These are phyloP conservation scores for Falco columbarius DNA, from an alignment of 2,797 vertebrate genomes.

Conservation along the genomic window DNA sequence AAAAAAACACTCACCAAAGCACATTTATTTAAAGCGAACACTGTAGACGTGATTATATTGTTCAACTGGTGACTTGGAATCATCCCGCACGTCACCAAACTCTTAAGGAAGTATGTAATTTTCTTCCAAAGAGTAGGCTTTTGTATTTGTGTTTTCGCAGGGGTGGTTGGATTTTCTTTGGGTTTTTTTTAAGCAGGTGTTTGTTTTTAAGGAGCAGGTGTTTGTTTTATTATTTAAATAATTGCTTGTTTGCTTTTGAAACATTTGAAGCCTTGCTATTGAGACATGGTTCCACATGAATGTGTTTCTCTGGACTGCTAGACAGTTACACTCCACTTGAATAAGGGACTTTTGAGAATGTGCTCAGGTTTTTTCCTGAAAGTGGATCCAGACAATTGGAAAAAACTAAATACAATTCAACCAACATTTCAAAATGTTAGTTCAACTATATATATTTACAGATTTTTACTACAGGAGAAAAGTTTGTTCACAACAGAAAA, in stretches of 20 bases:
- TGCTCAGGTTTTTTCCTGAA: background rate
- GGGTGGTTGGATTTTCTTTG: background rate
- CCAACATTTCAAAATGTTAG: background rate
- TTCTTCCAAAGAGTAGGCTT: background rate
- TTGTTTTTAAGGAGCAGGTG: conserved; percentile 18
- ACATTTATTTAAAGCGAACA: background rate
- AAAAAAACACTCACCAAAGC: background rate
- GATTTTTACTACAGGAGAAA: background rate
- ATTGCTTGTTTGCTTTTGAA: conserved; percentile 2
- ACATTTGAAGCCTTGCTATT: background rate
- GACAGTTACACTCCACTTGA: background rate
- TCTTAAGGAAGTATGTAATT: background rate
- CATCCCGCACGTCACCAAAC: background rate
- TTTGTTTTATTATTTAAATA: conserved; percentile 46
- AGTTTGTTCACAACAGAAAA: background rate
- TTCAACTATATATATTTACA: background rate
- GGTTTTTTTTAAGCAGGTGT: background rate
- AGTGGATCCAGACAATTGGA: background rate
- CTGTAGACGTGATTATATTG: background rate
- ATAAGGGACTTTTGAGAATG: background rate
- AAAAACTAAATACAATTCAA: background rate
- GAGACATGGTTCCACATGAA: background rate
- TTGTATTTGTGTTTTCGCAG: background rate
- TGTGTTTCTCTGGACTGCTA: background rate
- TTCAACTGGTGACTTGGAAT: background rate